Conservation (phyloP, 2,888 invertebrate genomes). For the Geotrupes spiniger region DNA sequence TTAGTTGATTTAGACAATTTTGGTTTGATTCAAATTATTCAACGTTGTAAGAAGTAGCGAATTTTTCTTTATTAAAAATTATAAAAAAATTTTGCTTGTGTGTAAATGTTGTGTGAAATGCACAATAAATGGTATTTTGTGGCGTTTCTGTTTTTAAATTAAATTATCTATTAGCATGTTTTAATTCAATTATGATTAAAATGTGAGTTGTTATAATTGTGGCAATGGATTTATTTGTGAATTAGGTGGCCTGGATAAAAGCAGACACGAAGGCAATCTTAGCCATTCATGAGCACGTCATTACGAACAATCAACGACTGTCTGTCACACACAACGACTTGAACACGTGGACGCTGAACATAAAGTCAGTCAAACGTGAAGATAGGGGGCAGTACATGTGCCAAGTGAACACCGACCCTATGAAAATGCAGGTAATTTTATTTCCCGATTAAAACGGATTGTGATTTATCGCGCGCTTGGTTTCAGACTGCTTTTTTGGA, state of each 20-base stretch:
- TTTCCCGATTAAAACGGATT: neutral
- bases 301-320: slow-evolving; percentile 86
- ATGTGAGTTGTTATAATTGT: no score
- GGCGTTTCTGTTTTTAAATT: no score
- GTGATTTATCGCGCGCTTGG: no score
- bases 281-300: slow-evolving; percentile 91
- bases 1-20: no score
- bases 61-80: no score
- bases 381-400: slow-evolving; percentile 92
- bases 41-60: no score
- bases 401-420: slow-evolving; percentile 92
- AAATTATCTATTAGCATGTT: no score
- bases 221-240: slow-evolving; percentile 8
- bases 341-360: slow-evolving; percentile 90
- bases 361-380: slow-evolving; percentile 78
- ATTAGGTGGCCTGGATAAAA: slow-evolving; percentile 91
- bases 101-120: no score
- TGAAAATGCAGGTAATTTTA: slow-evolving; percentile 83
- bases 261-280: slow-evolving; percentile 90
- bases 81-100: no score
- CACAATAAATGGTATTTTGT: no score
- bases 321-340: slow-evolving; percentile 89
- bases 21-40: no score
- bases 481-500: slow-evolving; percentile 60
- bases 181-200: no score